phyloP scores from a whole-genome alignment of 2,888 invertebrate species.

The Melieria omissa region DNA sequence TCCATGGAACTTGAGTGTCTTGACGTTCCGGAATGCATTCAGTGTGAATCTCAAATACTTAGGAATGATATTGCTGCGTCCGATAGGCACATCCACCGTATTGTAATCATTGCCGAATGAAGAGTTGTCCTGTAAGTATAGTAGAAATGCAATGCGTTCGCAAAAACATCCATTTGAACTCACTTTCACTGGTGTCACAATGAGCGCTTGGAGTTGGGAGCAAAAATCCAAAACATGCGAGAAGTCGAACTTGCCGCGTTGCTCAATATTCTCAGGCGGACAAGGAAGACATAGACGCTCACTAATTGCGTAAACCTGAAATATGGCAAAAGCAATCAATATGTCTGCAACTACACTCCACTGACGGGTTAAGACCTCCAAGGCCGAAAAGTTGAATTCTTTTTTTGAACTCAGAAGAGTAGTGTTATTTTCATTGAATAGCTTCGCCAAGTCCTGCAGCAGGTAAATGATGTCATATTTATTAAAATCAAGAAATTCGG shows the following conservation, averaged over 20 bases:
- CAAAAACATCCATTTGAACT: not conserved
- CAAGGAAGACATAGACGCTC: constrained; percentile 88
- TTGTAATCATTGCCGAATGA: constrained; percentile 56
- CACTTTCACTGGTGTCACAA: constrained; percentile 62
- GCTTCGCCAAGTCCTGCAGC: constrained; percentile 80
- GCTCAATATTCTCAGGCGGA: constrained; percentile 80
- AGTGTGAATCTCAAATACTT: constrained; percentile 84
- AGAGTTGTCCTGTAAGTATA: constrained; percentile 21
- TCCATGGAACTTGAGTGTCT: constrained; percentile 76
- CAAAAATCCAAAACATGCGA: constrained; percentile 92
- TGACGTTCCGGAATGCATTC: constrained; percentile 83
- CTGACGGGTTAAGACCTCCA: constrained; percentile 73
- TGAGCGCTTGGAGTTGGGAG: constrained; percentile 74
- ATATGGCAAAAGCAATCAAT: not conserved
- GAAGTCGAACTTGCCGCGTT: constrained; percentile 85
- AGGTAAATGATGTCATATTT: constrained; percentile 90
- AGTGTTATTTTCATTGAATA: constrained; percentile 82
- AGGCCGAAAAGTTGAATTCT: constrained; percentile 77
- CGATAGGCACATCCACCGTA: constrained; percentile 70
- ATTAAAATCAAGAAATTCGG: constrained; percentile 88
- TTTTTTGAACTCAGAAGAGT: constrained; percentile 71
- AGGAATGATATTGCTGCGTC: constrained; percentile 86
- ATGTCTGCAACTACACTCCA: not conserved
- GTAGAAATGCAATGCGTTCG: not conserved
- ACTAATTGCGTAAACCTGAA: constrained; percentile 87